Percentiles rank a stretch among this genome's conserved stretches.
Conservation (phyloP, 2,113 vertebrate genomes). For the Epinephelus fuscoguttatus region DNA sequence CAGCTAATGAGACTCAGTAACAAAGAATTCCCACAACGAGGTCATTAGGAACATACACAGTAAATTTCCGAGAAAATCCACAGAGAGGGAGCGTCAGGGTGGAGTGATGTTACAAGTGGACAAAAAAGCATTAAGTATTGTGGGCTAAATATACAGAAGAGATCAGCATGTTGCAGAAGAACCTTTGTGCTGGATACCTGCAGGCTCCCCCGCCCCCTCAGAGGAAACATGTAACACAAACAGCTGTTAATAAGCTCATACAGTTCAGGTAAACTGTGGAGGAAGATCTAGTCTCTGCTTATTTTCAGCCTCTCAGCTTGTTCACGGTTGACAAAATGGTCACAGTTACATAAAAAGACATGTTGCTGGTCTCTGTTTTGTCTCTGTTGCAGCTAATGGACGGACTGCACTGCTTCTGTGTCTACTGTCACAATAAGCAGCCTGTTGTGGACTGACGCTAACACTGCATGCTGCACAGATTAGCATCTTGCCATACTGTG, state of each 20-base stretch:
- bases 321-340: conserved; percentile 1
- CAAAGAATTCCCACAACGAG: too few relatives aligned
- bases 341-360: neutral
- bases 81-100: too few relatives aligned
- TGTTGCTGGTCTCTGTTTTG: neutral
- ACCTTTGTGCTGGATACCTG: neutral
- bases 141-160: neutral
- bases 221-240: conserved; percentile 47
- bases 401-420: neutral
- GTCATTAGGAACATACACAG: too few relatives aligned
- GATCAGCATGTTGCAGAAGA: neutral
- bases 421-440: too few relatives aligned
- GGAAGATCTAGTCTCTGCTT: conserved; percentile 37
- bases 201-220: neutral
- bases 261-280: conserved; percentile 43
- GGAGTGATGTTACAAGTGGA: too few relatives aligned
- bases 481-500: neutral
- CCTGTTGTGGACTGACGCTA: neutral
- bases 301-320: conserved; percentile 26
- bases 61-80: too few relatives aligned
- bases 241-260: conserved; percentile 43
- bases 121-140: neutral
- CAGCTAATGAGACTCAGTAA: too few relatives aligned
- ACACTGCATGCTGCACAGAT: neutral
- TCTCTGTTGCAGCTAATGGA: neutral